Base-by-base conservation (phyloP, 2,113 vertebrate species). In the Clarias batrachus region DNA sequence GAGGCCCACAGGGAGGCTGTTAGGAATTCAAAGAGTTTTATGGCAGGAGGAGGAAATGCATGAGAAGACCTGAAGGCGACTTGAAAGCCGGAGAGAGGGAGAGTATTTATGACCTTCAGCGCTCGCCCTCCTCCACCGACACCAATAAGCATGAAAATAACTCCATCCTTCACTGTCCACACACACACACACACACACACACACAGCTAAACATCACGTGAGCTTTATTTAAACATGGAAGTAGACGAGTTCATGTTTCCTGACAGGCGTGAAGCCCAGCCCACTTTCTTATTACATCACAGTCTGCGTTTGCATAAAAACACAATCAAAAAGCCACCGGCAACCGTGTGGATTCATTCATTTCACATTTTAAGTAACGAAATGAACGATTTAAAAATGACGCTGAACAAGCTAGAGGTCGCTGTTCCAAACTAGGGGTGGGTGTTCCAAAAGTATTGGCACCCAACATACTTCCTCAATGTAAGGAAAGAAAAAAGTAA, bases 1-100 rank as follows among this genome's bases (percentile, higher is more conserved):
- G 82, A 60, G 87, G 83, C 21, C 30, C 52, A 48, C 13, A 37
- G 88, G 86, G 86, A 54, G 86, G 86, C 86, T 87, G 86, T 81
- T 89, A 86, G 86, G 82, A 89, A 90, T 89, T 90, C 90, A 90
- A 90, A 90, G 90, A 84, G 70, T 74, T 90, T 90, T 89, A 90
- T 88, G 86, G 84, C 86, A 84, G 87, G 65, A 89, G 90, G 87
- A 89, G 90, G 89, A 90, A 90, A 90, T 89, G 90, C 90, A 90
- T 89, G 90, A 89, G 88, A 87, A 89, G 89, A 89, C 84, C 88
- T 89, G 88, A 85, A 85, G 90, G 90, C 81, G 84, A 89, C 81
- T 86, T 89, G 84, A 90, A 90, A 90, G 88, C 62, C 25, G 19
- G n/a, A 21, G 76, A 76, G 63, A 70, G 77, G 70, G 76, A 85